Percentiles rank a stretch among this genome's conserved stretches.
phyloP scores from a whole-genome alignment of 1,140 invertebrate species.

The Tetramorium parvispinum region DNA sequence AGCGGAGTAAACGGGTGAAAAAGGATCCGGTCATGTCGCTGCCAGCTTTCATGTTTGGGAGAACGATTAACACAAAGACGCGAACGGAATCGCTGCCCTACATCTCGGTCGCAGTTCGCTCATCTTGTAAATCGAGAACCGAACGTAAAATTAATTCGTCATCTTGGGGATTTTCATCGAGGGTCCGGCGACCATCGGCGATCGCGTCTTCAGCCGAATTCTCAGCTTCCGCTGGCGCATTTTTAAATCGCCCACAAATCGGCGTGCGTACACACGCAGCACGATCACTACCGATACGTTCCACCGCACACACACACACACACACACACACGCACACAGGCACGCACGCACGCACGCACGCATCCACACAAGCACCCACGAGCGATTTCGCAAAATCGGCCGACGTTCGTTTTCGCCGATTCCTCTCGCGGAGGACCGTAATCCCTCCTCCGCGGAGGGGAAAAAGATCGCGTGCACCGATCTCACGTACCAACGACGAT shows the following conservation, averaged over 20 bases:
- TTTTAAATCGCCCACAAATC: constrained; percentile 32
- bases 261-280: not conserved
- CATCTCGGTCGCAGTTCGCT: constrained; percentile 1
- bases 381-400: constrained; percentile 53
- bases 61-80: constrained; percentile 8
- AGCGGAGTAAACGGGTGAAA: not conserved
- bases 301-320: constrained; percentile 46
- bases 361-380: constrained; percentile 59
- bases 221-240: not conserved
- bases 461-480: not conserved
- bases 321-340: constrained; percentile 15
- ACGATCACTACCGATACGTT: constrained; percentile 35
- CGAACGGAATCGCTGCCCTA: constrained; percentile 3
- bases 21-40: not conserved
- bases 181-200: constrained; percentile 1
- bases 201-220: constrained; percentile 15
- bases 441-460: not conserved
- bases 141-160: not conserved
- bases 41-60: not conserved
- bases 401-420: not conserved
- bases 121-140: not conserved
- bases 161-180: not conserved
- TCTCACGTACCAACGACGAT: constrained; percentile 68
- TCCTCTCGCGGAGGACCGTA: not conserved
- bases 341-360: constrained; percentile 28